A percentile compares a stretch with the other conserved stretches of the same genome.
Conservation (phyloP, 2,888 invertebrate species). For the Strigamia crassipes region DNA sequence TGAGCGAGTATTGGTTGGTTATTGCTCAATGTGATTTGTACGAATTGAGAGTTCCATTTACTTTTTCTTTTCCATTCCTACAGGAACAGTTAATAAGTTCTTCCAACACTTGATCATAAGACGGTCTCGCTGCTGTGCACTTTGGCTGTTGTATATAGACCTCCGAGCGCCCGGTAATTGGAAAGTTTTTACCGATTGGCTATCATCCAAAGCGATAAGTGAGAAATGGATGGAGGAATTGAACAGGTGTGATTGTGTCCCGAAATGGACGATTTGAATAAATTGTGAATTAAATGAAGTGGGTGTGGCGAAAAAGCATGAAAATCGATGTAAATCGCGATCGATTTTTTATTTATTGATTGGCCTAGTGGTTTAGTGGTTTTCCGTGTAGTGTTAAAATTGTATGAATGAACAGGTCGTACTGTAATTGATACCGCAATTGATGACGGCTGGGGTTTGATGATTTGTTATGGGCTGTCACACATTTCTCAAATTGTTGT, state of each 20-base stretch:
- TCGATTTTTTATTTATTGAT: slow-evolving; percentile 29
- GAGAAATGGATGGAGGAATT: slow-evolving; percentile 22
- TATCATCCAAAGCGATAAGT: slow-evolving; percentile 23
- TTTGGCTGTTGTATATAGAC: slow-evolving; percentile 28
- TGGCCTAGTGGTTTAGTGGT: slow-evolving; percentile 27
- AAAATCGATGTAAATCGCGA: slow-evolving; percentile 19
- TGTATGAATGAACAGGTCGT: not conserved
- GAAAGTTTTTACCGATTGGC: slow-evolving; percentile 40
- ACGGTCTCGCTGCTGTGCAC: slow-evolving; percentile 28
- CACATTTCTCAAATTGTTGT: not conserved
- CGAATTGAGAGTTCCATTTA: slow-evolving; percentile 27
- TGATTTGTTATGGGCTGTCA: slow-evolving; percentile 24
- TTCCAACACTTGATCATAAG: slow-evolving; percentile 35
- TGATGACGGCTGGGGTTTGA: not conserved
- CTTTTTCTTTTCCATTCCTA: not conserved
- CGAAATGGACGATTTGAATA: slow-evolving; percentile 11
- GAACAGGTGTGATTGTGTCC: slow-evolving; percentile 21
- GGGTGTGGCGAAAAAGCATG: not conserved
- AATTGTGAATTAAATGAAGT: slow-evolving; percentile 6
- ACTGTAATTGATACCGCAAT: slow-evolving; percentile 17
- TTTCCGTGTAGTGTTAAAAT: not conserved
- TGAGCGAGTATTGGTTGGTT: slow-evolving; percentile 33
- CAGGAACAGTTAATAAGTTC: slow-evolving; percentile 32
- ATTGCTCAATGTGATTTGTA: slow-evolving; percentile 42
- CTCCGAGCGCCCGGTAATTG: slow-evolving; percentile 1